Conservation (phyloP, 2,113 vertebrate genomes). For the Acanthisitta chloris region DNA sequence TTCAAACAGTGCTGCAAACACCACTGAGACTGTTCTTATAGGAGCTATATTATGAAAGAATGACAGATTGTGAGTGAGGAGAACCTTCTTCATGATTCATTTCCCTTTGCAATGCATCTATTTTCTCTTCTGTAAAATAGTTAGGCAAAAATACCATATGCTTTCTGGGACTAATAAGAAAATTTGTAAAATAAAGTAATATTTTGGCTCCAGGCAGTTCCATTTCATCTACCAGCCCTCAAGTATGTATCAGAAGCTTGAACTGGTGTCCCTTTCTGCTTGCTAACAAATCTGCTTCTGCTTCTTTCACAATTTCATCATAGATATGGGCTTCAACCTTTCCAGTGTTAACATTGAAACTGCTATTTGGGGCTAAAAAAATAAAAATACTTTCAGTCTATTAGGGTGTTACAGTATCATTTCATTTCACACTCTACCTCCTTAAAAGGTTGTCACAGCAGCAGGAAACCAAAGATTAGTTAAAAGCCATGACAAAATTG, state of each 20-base stretch:
- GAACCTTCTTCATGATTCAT: background rate
- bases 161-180: background rate
- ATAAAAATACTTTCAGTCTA: background rate
- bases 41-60: background rate
- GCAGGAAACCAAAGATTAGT: conserved; percentile 24
- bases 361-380: background rate
- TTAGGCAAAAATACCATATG: background rate
- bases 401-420: background rate
- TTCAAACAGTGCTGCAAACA: background rate
- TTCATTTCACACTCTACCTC: conserved; percentile 21
- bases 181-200: background rate
- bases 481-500: conserved; percentile 30
- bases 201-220: background rate
- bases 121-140: background rate
- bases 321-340: background rate
- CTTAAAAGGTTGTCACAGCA: conserved; percentile 51
- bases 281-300: background rate
- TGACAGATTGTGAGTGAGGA: background rate
- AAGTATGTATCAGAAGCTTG: background rate
- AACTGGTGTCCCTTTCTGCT: background rate
- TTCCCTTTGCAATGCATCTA: background rate
- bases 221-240: background rate
- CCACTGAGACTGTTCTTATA: background rate
- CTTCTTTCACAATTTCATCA: background rate
- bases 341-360: background rate